Base-by-base conservation (phyloP, 2,888 invertebrate species). In the Chymomyza procnemis region DNA sequence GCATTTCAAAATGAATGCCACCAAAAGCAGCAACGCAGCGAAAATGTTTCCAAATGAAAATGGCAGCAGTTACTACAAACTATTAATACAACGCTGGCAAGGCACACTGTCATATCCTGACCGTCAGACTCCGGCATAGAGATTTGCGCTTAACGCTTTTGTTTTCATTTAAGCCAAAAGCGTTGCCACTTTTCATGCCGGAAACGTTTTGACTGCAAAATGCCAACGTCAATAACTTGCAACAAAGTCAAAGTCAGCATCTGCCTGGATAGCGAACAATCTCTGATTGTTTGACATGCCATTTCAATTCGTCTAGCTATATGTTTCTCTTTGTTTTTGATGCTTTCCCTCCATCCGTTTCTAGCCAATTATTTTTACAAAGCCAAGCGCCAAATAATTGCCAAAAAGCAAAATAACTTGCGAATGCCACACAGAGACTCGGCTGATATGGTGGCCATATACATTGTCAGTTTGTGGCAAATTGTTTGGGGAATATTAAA, bases 311-410 rank as follows among this genome's bases (percentile, higher is more conserved):
- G 57, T 71, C 63, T 64, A 65, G 70, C 66, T 68, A 66, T 62
- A 56, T 74, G n/a, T n/a, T n/a, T 66, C 64, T 59, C 41, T 67
- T 59, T 46, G 55, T 34, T 64, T 60, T 47, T 54, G 14, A 56
- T n/a, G 3, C 30, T 63, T 57, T 59, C 65, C n/a, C n/a, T 66
- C 62, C 76, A 72, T 61, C 59, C 65, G 68, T 72, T 75, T 41
- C 68, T 73, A 63, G 78, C 78, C 86, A 85, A 83, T 86, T 83
- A 86, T 84, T 83, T 86, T 76, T 77, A 84, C 85, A 62, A n/a
- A 22, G 41, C 41, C 56, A 52, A 59, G 57, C 19, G 55, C 6
- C 61, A 77, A 83, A 81, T 86, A 86, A 83, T 86, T 84, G 85
- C 79, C 70, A 66, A 73, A 69, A 41, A 71, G 56, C 62, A 67